Base-by-base conservation (phyloP, 1,140 invertebrate genomes). In the Drosophila serrata region DNA sequence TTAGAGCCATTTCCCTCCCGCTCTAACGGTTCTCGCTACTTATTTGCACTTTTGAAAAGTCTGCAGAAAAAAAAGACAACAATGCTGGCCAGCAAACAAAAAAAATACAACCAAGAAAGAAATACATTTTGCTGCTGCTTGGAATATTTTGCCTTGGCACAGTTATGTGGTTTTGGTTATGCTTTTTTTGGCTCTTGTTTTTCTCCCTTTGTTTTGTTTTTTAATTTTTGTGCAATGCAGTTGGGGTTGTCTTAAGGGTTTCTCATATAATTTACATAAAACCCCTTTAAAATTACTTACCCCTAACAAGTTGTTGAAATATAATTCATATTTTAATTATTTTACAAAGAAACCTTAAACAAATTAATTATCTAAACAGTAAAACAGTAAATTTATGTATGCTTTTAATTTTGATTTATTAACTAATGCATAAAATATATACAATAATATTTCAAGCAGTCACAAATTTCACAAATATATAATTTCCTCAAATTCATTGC, bases 111-210 rank as follows among this genome's bases (percentile, higher is more conserved):
- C 6, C 4, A 33, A 57, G 37, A 59, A 60, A 72, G 19, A 75
- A 69, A 60, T 37, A 61, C n/a, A 76, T 58, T 58, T 53, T 59
- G 46, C 58, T 70, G 42, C 19, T 48, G 65, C 65, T 72, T 72
- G 65, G 65, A 49, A 59, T 72, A 62, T 51, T 59, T 56, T 17
- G 82, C 82, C 82, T 86, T 86, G 82, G 82, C 84, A 86, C 82
- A 86, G 82, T 87, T 87, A 88, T 82, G 84, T 39, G 84, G 80
- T 72, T 88, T 72, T 87, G 82, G 62, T 63, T 70, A 70, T 40
- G 48, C 57, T 70, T 69, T 58, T 43, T 56, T 45, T 39, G 27
- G 29, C 24, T 60, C 51, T 64, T 77, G 17, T 43, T 37, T 63
- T 42, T 13, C 65, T 55, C 24, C 39, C 61, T 39, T 63, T 46